Base-by-base conservation (phyloP, 2,113 vertebrate genomes). In the Etheostoma cragini region DNA sequence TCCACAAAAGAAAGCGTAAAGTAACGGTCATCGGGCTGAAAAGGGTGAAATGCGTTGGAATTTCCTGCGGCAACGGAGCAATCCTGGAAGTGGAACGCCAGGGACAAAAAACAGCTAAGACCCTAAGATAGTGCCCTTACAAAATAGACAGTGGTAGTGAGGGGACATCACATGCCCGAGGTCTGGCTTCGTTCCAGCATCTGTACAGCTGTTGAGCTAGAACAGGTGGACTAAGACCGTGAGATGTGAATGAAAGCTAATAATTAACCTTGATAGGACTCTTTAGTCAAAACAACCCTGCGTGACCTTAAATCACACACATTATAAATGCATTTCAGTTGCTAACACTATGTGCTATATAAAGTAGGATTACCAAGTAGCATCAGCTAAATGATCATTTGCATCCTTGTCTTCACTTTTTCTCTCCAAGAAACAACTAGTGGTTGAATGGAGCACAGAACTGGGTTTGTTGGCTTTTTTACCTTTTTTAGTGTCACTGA, bases 331-430 rank as follows among this genome's bases (percentile, higher is more conserved):
- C 13, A 30, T 26, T 30, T 61, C 15, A 54, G 71, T 49, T 8
- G 17, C 8, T 30, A 13, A 76, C 73, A 57, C 62, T 72, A 24
- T 8, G 61, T 12, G 38, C 42, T 57, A 1, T 22, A 15, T 71
- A 47, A 35, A 46, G 21, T 50, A 0, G 30, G 15, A 76, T 63
- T 5, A 72, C 33, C 21, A 63, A 63, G 58, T 71, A 56, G 63
- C 22, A 21, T 1, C 10, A n/a, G 16, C 26, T 6, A 6, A 46
- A 35, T 10, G 5, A 7, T 22, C 6, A 42, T 46, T 15, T 3
- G 6, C 5, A 2, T 76, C 21, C 0, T 10, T 7, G 72, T 85
- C 58, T 76, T 85, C 65, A 60, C 46, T 3, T 22, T 52, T 45
- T 64, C 22, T 22, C 5, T 66, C 26, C 10, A 14, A 33, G 0